Conservation (phyloP, 2,888 invertebrate genomes). For the Kryphioiulus occultus region DNA sequence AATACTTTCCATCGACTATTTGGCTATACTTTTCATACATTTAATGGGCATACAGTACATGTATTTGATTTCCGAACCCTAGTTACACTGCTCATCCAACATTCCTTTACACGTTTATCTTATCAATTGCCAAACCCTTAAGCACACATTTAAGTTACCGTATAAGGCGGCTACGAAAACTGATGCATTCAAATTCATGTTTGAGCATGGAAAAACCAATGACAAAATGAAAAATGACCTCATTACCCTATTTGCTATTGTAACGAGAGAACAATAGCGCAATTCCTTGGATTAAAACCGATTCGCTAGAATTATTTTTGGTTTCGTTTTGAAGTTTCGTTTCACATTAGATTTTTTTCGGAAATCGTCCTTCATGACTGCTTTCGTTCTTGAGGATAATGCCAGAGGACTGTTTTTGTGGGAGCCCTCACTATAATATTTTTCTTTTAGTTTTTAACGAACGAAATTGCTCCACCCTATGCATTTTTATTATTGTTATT, state of each 20-base stretch:
- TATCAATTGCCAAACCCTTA: not conserved
- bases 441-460: conserved; percentile 5
- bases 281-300: not conserved
- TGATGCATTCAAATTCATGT: not conserved
- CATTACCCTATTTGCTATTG: conserved; percentile 5
- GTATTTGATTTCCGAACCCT: not conserved
- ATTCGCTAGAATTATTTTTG: not conserved
- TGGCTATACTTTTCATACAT: not conserved
- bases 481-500: not conserved
- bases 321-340: not conserved
- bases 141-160: not conserved
- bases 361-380: conserved; percentile 5
- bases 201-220: not conserved
- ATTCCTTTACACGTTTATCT: not conserved
- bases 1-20: not conserved
- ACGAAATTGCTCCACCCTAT: not conserved
- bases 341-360: not conserved
- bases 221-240: conserved; percentile 5
- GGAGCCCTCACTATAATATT: not conserved
- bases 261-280: not conserved
- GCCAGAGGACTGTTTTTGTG: not conserved
- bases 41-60: too few species aligned
- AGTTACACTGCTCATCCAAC: not conserved
- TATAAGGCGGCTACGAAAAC: not conserved
- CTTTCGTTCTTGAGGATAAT: not conserved